Percentiles rank a stretch among this genome's conserved stretches.
Conservation (phyloP, 2,113 vertebrate species). For the Etia nguti region DNA sequence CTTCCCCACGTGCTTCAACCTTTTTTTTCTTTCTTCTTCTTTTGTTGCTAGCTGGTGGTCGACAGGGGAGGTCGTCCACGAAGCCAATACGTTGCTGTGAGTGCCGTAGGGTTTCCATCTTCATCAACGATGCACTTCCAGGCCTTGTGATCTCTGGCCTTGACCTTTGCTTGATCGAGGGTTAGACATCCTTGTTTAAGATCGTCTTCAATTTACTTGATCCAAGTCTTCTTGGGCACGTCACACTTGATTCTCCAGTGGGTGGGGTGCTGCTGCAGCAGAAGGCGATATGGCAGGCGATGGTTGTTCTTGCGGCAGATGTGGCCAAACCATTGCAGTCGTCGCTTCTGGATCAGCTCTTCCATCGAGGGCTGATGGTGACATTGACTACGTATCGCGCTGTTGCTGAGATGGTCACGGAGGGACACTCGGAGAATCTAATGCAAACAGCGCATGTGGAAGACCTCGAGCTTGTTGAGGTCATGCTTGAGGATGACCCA, state of each 20-base stretch:
- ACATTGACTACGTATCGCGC: not conserved
- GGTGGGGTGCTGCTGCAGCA: too few species aligned
- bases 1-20: not conserved
- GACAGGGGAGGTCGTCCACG: fast-evolving
- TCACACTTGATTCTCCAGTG: not conserved
- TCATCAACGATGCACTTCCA: not conserved
- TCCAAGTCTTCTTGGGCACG: not conserved
- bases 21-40: not conserved
- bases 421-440: not conserved
- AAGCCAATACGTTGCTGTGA: not conserved
- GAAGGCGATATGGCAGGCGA: too few species aligned
- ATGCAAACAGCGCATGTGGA: not conserved
- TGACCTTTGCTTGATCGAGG: not conserved
- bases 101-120: not conserved
- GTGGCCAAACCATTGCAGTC: not conserved
- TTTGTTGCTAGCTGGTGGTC: not conserved
- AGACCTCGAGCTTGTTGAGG: not conserved
- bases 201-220: not conserved
- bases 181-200: not conserved
- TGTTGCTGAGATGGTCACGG: not conserved
- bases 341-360: not conserved
- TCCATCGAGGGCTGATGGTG: not conserved
- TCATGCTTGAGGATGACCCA: not conserved
- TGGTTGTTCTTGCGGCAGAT: too few species aligned
- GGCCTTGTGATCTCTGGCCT: fast-evolving